Conservation (phyloP, 1,140 invertebrate genomes). For the Drosophila pseudoananassae region DNA sequence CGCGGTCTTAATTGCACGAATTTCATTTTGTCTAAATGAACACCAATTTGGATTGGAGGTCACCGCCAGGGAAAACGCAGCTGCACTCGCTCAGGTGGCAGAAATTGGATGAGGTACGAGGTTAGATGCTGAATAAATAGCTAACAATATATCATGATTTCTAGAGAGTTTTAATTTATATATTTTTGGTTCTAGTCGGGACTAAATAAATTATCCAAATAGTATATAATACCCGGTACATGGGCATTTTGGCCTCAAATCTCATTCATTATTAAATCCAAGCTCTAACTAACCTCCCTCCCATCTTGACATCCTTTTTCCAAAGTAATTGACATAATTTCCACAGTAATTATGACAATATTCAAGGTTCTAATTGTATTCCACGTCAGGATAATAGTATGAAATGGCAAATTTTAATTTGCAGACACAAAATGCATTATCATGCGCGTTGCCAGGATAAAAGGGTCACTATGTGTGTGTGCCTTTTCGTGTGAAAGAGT, state of each 20-base stretch:
- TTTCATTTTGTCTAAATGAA: slow-evolving; percentile 83
- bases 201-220: not conserved
- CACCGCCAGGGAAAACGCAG: slow-evolving; percentile 52
- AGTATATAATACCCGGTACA: not conserved
- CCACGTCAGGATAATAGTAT: slow-evolving; percentile 40
- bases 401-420: slow-evolving; percentile 66
- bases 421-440: slow-evolving; percentile 72
- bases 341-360: slow-evolving; percentile 46
- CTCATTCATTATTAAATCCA: not conserved
- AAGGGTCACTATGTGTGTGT: slow-evolving; percentile 21
- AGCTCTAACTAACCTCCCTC: not conserved
- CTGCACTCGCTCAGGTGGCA: slow-evolving; percentile 9
- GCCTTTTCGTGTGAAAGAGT: not conserved
- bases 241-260: no score
- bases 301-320: slow-evolving; percentile 12
- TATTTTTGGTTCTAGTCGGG: no score
- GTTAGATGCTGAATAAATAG: not conserved
- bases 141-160: slow-evolving; percentile 7
- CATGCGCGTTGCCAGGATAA: slow-evolving; percentile 52
- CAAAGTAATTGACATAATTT: slow-evolving; percentile 66
- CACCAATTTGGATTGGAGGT: slow-evolving; percentile 70
- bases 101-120: not conserved
- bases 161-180: no score
- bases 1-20: slow-evolving; percentile 77
- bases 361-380: slow-evolving; percentile 59